Evolutionary conservation across 2,113 vertebrate genomes (phyloP).

Genomic region (Paracyprichromis sp.): DNA sequence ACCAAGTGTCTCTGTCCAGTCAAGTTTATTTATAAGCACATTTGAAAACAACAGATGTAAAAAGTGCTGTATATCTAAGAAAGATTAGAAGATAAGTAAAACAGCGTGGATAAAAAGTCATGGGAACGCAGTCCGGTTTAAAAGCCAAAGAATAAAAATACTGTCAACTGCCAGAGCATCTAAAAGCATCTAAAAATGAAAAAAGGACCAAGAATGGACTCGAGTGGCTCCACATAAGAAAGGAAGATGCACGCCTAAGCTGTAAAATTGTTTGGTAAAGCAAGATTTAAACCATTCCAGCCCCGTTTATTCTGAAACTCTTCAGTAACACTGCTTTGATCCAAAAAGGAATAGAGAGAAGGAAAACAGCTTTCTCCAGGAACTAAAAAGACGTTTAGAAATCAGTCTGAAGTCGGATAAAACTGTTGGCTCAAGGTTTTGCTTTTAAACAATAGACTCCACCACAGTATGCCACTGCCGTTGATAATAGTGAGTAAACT

Average conservation of each 20-base stretch:
- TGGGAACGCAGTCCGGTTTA: accelerated
- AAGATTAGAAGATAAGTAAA: not conserved
- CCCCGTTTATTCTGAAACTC: not conserved
- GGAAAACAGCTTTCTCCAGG: not conserved
- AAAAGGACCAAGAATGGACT: not conserved
- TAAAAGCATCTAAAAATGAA: not conserved
- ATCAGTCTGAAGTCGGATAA: not conserved
- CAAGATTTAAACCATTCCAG: not conserved
- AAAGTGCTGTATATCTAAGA: not conserved
- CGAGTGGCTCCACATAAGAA: not conserved
- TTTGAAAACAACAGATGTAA: not conserved
- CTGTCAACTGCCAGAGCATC: not conserved
- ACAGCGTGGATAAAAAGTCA: not conserved
- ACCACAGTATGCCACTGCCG: not conserved
- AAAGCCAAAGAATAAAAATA: not conserved
- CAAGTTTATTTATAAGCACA: not conserved
- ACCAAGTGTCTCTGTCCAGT: not conserved
- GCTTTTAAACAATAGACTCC: not conserved
- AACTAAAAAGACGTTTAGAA: not conserved
- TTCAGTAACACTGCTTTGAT: accelerated
- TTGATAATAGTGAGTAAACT: not conserved
- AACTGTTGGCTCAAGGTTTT: not conserved
- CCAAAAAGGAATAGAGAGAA: not conserved
- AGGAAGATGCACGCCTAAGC: not conserved
- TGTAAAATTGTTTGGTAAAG: not conserved